Evolutionary conservation across 2,113 vertebrate species (phyloP).

Genomic region (Phylloscopus trochiloides): DNA sequence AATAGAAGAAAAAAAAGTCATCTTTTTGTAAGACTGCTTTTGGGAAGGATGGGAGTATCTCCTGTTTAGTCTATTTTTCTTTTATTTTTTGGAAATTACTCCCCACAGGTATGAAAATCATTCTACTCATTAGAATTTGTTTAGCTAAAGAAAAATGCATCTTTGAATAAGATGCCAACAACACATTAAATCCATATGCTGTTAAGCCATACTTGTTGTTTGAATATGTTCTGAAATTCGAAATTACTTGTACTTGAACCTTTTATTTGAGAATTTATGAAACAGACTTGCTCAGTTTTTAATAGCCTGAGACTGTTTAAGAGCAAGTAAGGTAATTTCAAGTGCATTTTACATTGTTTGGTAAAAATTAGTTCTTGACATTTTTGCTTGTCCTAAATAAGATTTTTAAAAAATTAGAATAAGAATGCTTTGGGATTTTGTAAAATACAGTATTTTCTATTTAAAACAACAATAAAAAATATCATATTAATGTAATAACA

Average conservation of each 20-base stretch:
- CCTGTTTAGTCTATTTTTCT: background rate
- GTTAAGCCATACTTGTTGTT: background rate
- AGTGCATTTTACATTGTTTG: background rate
- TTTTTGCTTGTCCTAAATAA: background rate
- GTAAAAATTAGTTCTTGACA: background rate
- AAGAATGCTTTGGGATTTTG: background rate
- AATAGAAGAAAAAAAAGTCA: background rate
- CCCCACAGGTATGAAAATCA: background rate
- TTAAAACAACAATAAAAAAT: background rate
- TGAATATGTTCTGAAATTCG: background rate
- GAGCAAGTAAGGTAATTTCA: background rate
- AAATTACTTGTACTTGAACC: background rate
- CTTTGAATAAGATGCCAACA: background rate
- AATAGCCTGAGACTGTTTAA: background rate
- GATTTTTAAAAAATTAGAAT: background rate
- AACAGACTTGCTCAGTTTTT: background rate
- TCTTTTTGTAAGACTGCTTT: rapidly evolving
- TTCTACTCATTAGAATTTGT: background rate
- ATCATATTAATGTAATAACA: background rate
- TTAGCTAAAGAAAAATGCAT: background rate
- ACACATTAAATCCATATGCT: background rate
- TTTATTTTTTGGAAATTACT: background rate
- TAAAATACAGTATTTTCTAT: background rate
- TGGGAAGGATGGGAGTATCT: background rate
- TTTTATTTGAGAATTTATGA: background rate